Percentiles rank a stretch among this genome's conserved stretches.
phyloP scores from a whole-genome alignment of 2,888 invertebrate species.

The Caenorhabditis sp. region DNA sequence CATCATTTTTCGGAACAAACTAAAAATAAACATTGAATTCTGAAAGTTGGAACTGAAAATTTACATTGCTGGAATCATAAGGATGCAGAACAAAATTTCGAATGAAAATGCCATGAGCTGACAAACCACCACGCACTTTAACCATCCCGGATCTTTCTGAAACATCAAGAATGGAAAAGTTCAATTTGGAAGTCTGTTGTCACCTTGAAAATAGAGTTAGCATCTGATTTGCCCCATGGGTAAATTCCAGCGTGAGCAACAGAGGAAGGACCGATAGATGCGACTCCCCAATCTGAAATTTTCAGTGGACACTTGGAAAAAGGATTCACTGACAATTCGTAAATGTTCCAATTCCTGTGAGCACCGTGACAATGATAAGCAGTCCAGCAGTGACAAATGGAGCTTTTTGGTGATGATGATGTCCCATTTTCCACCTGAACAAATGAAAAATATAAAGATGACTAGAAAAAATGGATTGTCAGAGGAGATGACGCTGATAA shows the following conservation, averaged over 20 bases:
- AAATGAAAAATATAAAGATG: background rate
- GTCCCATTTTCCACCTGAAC: slow-evolving; percentile 42
- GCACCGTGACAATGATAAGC: slow-evolving; percentile 35
- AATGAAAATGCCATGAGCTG: slow-evolving; percentile 58
- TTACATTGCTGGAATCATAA: slow-evolving; percentile 57
- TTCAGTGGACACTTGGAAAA: no score
- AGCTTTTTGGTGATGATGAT: slow-evolving; percentile 61
- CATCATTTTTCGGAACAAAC: slow-evolving; percentile 56
- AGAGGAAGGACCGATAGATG: background rate
- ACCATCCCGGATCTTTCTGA: slow-evolving; percentile 54
- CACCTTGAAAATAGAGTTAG: slow-evolving; percentile 27
- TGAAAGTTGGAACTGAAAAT: background rate
- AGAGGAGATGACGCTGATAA: background rate
- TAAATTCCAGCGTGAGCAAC: slow-evolving; percentile 56
- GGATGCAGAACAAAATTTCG: slow-evolving; percentile 52
- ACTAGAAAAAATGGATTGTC: no score
- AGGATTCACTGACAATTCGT: slow-evolving; percentile 39
- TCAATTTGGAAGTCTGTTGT: background rate
- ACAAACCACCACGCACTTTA: slow-evolving; percentile 62
- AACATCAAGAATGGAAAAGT: background rate
- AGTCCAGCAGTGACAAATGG: slow-evolving; percentile 54
- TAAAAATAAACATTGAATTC: slow-evolving; percentile 12
- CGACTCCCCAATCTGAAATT: slow-evolving; percentile 54
- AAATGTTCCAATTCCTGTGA: slow-evolving; percentile 62
- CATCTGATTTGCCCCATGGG: slow-evolving; percentile 50